phyloP scores from a whole-genome alignment of 92 coral and sea anemone species.

The Umimayanthus kanabou region DNA sequence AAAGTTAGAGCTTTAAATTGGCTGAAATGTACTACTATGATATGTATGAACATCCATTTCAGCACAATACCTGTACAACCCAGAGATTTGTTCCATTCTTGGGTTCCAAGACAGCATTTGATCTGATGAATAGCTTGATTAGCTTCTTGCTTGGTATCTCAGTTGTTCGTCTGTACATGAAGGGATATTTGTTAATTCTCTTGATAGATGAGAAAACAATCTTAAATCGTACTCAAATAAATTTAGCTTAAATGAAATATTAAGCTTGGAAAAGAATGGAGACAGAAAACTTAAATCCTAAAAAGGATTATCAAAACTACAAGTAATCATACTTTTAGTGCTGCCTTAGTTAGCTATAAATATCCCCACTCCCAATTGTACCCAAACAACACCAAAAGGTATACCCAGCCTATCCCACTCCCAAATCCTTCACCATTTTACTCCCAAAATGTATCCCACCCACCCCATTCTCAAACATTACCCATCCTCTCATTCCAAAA shows the following conservation, averaged over 20 bases:
- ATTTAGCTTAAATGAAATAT: too few species aligned
- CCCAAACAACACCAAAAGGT: neutral
- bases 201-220: neutral
- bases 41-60: neutral
- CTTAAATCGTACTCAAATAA: neutral
- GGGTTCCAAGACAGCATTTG: slow-evolving; percentile 53
- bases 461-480: neutral
- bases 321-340: neutral
- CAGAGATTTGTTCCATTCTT: slow-evolving; percentile 47
- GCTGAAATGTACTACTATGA: too few species aligned
- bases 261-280: too few species aligned
- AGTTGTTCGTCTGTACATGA: slow-evolving; percentile 41
- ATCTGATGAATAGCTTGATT: slow-evolving; percentile 56
- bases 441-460: too few species aligned
- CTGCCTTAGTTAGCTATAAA: too few species aligned
- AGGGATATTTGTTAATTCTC: neutral
- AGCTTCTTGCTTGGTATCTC: slow-evolving; percentile 54
- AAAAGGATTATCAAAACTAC: too few species aligned
- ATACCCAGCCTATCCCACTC: neutral
- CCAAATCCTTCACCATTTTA: neutral
- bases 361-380: too few species aligned
- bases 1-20: too few species aligned
- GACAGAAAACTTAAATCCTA: neutral
- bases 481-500: neutral
- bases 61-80: slow-evolving; percentile 60